These are phyloP conservation scores for Zosterops pallidus DNA, from an alignment of 2,113 vertebrate genomes.

Conservation along the genomic window DNA sequence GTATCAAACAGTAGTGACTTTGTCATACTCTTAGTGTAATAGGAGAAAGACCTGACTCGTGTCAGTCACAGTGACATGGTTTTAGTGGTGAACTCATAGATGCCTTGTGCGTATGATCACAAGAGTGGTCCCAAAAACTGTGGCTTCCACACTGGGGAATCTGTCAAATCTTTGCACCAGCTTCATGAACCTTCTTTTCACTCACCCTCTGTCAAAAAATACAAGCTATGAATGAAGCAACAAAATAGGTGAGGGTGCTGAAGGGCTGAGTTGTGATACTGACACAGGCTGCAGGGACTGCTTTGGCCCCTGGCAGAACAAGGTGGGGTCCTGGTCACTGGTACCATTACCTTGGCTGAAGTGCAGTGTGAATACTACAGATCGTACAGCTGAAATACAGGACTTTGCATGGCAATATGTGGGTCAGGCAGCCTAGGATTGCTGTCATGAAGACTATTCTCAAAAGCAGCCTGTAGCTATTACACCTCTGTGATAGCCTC, in stretches of 20 bases:
- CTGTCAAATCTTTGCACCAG: background rate
- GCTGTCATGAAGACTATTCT: background rate
- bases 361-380: background rate
- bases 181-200: background rate
- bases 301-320: background rate
- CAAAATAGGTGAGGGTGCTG: background rate
- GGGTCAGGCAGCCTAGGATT: background rate
- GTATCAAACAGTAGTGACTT: accelerated
- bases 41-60: background rate
- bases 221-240: background rate
- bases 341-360: background rate
- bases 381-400: background rate
- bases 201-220: background rate
- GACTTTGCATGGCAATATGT: background rate
- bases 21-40: background rate
- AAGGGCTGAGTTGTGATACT: background rate
- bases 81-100: background rate
- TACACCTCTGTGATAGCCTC: background rate
- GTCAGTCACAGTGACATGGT: background rate
- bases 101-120: background rate
- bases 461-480: background rate
- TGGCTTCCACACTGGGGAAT: accelerated
- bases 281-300: background rate
- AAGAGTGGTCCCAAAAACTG: background rate
- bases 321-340: background rate